phyloP scores from a whole-genome alignment of 2,888 invertebrate species.

The Scaptomyza polygonia region DNA sequence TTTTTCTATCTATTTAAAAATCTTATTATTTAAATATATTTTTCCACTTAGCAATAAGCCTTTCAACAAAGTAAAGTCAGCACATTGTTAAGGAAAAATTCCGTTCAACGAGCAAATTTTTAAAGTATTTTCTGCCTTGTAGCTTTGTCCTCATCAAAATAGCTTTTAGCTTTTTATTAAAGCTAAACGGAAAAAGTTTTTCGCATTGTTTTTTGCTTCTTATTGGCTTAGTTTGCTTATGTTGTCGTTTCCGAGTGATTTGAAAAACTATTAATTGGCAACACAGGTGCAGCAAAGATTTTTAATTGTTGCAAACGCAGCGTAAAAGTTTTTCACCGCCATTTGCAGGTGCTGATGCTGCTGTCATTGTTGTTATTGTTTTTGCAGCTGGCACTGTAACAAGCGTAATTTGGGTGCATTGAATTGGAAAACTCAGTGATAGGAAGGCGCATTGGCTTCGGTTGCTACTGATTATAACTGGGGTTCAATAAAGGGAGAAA shows the following conservation, averaged over 20 bases:
- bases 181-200: slow-evolving; percentile 15
- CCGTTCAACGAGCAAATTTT: neutral
- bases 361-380: slow-evolving; percentile 12
- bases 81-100: neutral
- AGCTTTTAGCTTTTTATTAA: slow-evolving; percentile 20
- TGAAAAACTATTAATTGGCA: slow-evolving; percentile 72
- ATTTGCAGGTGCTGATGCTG: slow-evolving; percentile 14
- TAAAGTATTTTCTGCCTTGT: neutral
- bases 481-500: neutral
- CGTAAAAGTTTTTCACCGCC: slow-evolving; percentile 45
- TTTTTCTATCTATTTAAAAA: no score
- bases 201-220: slow-evolving; percentile 15
- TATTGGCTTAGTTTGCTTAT: slow-evolving; percentile 21
- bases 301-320: slow-evolving; percentile 64
- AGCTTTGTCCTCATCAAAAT: neutral
- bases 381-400: slow-evolving; percentile 43
- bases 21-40: no score
- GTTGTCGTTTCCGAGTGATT: slow-evolving; percentile 48
- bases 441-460: slow-evolving; percentile 21
- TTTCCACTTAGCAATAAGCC: no score
- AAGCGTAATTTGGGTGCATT: slow-evolving; percentile 60
- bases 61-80: neutral
- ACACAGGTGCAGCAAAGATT: slow-evolving; percentile 48
- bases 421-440: slow-evolving; percentile 57
- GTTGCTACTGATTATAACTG: slow-evolving; percentile 27